Percentiles rank a stretch among this genome's conserved stretches.
Conservation (phyloP, 2,888 invertebrate species). For the Tenthredo amoena region DNA sequence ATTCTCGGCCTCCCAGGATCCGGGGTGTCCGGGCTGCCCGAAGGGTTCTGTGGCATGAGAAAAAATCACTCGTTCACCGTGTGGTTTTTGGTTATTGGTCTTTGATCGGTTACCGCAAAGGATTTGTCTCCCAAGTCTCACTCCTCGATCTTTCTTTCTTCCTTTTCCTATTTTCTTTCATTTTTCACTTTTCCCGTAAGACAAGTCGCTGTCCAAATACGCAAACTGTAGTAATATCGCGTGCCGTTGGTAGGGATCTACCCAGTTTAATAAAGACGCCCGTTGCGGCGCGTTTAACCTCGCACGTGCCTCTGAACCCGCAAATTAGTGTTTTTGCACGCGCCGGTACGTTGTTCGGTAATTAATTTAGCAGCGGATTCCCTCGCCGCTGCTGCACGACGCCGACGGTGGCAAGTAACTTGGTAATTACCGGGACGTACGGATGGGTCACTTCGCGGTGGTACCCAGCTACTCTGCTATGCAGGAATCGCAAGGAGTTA, state of each 20-base stretch:
- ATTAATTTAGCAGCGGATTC: constrained; percentile 45
- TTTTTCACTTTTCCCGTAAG: neutral
- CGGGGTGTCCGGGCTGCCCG: neutral
- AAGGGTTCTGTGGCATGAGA: neutral
- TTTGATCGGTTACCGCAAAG: neutral
- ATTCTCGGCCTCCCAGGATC: constrained; percentile 1
- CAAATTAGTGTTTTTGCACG: constrained; percentile 61
- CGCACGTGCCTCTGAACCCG: constrained; percentile 54
- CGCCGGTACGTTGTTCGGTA: constrained; percentile 42
- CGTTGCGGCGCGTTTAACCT: constrained; percentile 31
- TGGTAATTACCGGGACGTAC: constrained; percentile 23
- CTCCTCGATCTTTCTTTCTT: neutral
- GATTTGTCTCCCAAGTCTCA: neutral
- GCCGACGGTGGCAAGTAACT: constrained; percentile 38
- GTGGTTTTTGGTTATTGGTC: neutral
- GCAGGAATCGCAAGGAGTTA: neutral
- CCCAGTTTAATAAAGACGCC: constrained; percentile 46
- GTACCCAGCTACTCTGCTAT: neutral
- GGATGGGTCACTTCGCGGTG: neutral
- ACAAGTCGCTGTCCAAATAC: neutral
- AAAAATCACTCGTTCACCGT: constrained; percentile 8
- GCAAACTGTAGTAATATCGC: constrained; percentile 28
- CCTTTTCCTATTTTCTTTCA: neutral
- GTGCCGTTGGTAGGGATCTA: neutral
- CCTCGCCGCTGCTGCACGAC: constrained; percentile 19